Conservation (phyloP, 2,113 vertebrate species). For the Rostratula benghalensis region DNA sequence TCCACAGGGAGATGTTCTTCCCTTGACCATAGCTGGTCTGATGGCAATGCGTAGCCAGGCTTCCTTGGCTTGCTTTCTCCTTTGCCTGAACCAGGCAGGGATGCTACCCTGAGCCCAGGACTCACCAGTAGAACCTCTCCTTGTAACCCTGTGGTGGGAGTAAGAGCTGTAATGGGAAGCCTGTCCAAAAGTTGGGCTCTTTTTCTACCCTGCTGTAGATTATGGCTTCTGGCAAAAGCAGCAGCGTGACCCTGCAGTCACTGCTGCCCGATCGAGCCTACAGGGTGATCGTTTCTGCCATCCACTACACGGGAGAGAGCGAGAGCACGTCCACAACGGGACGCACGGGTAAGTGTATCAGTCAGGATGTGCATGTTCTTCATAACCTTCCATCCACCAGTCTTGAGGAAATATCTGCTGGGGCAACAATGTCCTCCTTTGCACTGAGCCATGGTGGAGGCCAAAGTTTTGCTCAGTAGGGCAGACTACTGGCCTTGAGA, state of each 20-base stretch:
- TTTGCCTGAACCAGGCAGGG: not conserved
- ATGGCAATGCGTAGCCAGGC: not conserved
- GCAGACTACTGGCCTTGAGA: not conserved
- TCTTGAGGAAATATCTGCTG: accelerated
- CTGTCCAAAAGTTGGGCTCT: not conserved
- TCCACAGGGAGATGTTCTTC: not conserved
- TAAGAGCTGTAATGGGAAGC: accelerated
- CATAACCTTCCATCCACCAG: accelerated
- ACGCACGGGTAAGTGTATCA: conserved; percentile 75
- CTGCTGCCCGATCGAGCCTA: conserved; percentile 86
- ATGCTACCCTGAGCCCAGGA: not conserved
- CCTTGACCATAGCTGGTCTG: accelerated
- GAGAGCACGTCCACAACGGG: conserved; percentile 73
- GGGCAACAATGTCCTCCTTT: accelerated
- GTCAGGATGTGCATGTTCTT: accelerated
- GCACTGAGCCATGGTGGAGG: not conserved
- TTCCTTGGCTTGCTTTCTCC: not conserved
- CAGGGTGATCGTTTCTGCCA: conserved; percentile 81
- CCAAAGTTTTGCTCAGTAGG: not conserved
- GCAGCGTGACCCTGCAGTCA: conserved; percentile 71
- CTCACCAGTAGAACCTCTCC: not conserved
- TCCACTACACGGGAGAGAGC: conserved; percentile 85
- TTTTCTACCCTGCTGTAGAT: conserved; percentile 62
- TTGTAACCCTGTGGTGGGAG: accelerated
- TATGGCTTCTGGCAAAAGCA: conserved; percentile 79